Percentiles rank a stretch among this genome's conserved stretches.
phyloP scores from a whole-genome alignment of 2,797 vertebrate genomes.

The Fistularia commersonii region DNA sequence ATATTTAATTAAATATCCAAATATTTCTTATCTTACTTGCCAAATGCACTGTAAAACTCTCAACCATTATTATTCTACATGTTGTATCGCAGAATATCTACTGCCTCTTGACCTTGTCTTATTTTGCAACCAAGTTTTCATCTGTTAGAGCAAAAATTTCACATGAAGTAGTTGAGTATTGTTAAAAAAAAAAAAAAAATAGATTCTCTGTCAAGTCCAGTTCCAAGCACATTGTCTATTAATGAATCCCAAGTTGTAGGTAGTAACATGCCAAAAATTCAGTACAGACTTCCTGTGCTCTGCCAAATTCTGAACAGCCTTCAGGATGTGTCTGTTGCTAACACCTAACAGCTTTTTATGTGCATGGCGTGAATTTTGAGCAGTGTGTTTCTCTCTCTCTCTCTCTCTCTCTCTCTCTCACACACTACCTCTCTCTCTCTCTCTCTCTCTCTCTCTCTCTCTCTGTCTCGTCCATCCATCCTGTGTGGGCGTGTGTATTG shows the following conservation, averaged over 20 bases:
- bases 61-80: too few relatives aligned
- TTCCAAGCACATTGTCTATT: background rate
- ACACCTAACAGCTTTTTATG: slow-evolving; percentile 73
- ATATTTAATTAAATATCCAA: too few relatives aligned
- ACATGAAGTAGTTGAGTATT: too few relatives aligned
- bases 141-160: too few relatives aligned
- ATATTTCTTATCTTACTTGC: too few relatives aligned
- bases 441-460: slow-evolving; percentile 11
- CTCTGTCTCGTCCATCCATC: slow-evolving; percentile 32
- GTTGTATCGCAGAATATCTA: too few relatives aligned
- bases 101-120: background rate
- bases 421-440: slow-evolving; percentile 20
- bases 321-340: slow-evolving; percentile 59
- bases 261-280: background rate
- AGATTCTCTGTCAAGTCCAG: background rate
- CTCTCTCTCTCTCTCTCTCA: slow-evolving; percentile 30
- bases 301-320: slow-evolving; percentile 18
- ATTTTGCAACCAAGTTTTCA: background rate
- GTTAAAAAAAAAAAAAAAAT: too few relatives aligned
- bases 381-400: slow-evolving; percentile 48
- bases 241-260: background rate
- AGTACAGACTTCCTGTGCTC: background rate
- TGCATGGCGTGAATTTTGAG: slow-evolving; percentile 70
- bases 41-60: too few relatives aligned
- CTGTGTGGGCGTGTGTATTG: slow-evolving; percentile 56